These are phyloP conservation scores for Ephydatia muelleri DNA, from an alignment of 37 sponge, comb jelly and placozoan species.

Conservation along the genomic window DNA sequence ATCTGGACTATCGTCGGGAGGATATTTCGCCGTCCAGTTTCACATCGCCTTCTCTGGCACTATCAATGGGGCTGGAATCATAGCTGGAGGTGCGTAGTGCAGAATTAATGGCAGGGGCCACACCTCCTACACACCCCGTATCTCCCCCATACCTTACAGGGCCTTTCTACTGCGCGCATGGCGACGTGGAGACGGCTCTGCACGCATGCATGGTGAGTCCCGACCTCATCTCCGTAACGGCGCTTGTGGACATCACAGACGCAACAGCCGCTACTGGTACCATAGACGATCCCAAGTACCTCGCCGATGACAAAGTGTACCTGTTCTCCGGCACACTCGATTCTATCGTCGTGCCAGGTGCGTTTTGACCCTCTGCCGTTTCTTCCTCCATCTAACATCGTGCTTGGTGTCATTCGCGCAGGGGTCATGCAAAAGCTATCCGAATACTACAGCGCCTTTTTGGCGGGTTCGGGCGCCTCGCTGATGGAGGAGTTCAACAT, in stretches of 20 bases:
- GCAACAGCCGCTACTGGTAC: slow-evolving; percentile 34
- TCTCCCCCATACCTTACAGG: slow-evolving; percentile 19
- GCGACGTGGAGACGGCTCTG: slow-evolving; percentile 40
- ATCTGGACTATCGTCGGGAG: slow-evolving; percentile 88
- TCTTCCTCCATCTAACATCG: too few species aligned
- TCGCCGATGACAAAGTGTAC: slow-evolving; percentile 51
- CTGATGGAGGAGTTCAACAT: slow-evolving; percentile 35
- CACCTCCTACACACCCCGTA: background rate
- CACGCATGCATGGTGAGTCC: slow-evolving; percentile 52
- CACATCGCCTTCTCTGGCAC: slow-evolving; percentile 77
- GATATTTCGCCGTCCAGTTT: slow-evolving; percentile 80
- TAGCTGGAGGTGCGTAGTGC: slow-evolving; percentile 76
- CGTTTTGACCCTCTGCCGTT: background rate
- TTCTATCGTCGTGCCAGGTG: slow-evolving; percentile 66
- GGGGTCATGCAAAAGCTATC: slow-evolving; percentile 61
- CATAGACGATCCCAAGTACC: slow-evolving; percentile 48
- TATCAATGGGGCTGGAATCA: slow-evolving; percentile 74
- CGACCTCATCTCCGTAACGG: slow-evolving; percentile 46
- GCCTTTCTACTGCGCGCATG: slow-evolving; percentile 79
- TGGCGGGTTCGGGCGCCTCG: background rate
- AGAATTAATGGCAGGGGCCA: slow-evolving; percentile 4
- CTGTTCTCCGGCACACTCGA: slow-evolving; percentile 73
- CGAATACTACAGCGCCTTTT: slow-evolving; percentile 59
- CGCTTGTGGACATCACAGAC: slow-evolving; percentile 60
- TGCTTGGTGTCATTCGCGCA: slow-evolving; percentile 16